Evolutionary conservation across 2,113 vertebrate genomes (phyloP).

Genomic region (Xenus cinereus): DNA sequence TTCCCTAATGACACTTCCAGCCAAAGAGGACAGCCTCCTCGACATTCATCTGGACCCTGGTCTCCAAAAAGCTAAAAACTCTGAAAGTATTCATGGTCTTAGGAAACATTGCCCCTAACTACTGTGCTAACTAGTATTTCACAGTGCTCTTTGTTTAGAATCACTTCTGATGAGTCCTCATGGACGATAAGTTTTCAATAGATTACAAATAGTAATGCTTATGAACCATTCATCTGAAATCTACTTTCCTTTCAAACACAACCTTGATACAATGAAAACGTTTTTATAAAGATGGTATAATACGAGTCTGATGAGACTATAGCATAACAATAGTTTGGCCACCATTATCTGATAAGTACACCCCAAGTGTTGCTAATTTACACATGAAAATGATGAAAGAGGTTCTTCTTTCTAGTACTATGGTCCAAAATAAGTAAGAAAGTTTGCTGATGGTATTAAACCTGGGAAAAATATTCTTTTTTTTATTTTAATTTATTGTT

Average conservation of each 20-base stretch:
- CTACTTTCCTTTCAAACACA: neutral
- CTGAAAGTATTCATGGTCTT: neutral
- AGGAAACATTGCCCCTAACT: neutral
- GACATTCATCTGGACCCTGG: neutral
- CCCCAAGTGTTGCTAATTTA: fast-evolving
- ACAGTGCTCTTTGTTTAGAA: neutral
- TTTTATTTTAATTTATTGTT: neutral
- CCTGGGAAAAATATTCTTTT: neutral
- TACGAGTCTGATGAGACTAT: neutral
- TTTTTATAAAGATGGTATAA: neutral
- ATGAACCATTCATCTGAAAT: neutral
- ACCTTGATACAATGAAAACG: fast-evolving
- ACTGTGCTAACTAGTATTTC: neutral
- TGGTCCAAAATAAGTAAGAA: neutral
- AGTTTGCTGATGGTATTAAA: neutral
- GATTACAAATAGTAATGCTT: neutral
- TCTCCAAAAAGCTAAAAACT: neutral
- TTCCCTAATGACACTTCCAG: neutral
- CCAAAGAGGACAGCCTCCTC: neutral
- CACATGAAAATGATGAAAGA: neutral
- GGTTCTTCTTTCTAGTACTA: neutral
- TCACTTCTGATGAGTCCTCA: neutral
- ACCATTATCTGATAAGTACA: neutral
- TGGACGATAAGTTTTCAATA: neutral
- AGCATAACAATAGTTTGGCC: neutral